Percentiles rank a stretch among this genome's conserved stretches.
Evolutionary conservation across 2,888 invertebrate genomes (phyloP).

Genomic region (Macrosiphum euphorbiae): DNA sequence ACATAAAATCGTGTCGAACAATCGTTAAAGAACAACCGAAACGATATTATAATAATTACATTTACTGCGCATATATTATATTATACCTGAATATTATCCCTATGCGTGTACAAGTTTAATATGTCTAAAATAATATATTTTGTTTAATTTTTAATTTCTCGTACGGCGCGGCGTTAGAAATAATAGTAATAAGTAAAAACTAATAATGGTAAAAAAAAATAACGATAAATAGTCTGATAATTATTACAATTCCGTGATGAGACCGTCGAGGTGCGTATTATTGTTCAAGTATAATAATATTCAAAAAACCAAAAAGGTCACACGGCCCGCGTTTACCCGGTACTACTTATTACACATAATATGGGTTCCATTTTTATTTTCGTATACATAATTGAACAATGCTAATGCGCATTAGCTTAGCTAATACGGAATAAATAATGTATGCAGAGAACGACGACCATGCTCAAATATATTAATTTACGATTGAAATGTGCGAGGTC

Average conservation of each 20-base stretch:
- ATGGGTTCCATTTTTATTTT: not conserved
- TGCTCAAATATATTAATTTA: not conserved
- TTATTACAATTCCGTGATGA: not conserved
- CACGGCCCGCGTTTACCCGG: not conserved
- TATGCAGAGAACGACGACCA: not conserved
- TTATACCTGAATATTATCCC: not conserved
- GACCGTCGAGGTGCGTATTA: not conserved
- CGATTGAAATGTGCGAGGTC: slow-evolving; percentile 24
- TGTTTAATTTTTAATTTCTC: not conserved
- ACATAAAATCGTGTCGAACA: slow-evolving; percentile 40
- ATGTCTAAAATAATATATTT: not conserved
- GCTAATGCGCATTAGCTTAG: slow-evolving; percentile 9
- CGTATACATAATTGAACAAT: slow-evolving; percentile 29
- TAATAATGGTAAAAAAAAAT: not conserved
- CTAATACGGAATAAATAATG: not conserved
- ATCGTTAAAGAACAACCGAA: slow-evolving; percentile 30
- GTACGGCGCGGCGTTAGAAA: not conserved
- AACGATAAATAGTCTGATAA: not conserved
- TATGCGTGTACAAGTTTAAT: not conserved
- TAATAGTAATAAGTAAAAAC: not conserved
- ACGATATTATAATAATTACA: slow-evolving; percentile 11
- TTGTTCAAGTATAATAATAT: slow-evolving; percentile 6
- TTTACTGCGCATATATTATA: not conserved
- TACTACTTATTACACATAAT: not conserved
- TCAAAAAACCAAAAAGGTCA: slow-evolving; percentile 17